These are phyloP conservation scores for Rhizomys pruinosus DNA, from an alignment of 2,113 vertebrate species.

Conservation along the genomic window DNA sequence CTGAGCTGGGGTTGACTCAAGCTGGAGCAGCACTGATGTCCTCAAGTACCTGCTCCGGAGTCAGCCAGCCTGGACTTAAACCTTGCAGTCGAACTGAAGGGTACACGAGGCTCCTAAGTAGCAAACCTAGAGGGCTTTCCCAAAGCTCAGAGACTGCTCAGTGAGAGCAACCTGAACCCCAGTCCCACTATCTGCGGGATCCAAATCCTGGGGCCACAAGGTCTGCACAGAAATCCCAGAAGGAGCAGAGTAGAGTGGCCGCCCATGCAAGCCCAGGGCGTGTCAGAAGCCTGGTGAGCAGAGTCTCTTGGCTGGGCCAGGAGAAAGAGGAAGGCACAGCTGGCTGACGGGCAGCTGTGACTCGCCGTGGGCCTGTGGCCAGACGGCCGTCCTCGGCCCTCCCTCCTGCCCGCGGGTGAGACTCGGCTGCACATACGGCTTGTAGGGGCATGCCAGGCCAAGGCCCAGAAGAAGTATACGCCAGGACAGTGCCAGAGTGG, in stretches of 20 bases:
- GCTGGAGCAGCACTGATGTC: neutral
- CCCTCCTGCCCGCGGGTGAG: constrained; percentile 65
- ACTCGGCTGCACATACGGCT: constrained; percentile 64
- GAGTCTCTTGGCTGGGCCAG: neutral
- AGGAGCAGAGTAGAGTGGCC: neutral
- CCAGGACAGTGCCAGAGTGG: neutral
- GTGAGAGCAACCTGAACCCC: neutral
- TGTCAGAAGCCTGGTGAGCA: constrained; percentile 43
- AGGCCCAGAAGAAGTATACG: neutral
- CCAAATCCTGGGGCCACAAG: neutral
- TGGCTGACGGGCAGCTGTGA: constrained; percentile 65
- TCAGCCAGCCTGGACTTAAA: neutral
- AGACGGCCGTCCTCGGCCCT: constrained; percentile 73
- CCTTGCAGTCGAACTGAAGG: neutral
- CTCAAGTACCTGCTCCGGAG: no score
- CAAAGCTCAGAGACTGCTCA: neutral
- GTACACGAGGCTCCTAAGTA: neutral
- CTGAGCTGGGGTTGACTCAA: neutral
- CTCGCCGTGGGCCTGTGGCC: constrained; percentile 75
- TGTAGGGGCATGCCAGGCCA: constrained; percentile 57
- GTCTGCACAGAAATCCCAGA: neutral
- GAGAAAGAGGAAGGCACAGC: constrained; percentile 56
- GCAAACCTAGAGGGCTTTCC: neutral
- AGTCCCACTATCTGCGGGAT: neutral
- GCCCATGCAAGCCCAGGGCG: constrained; percentile 39